phyloP scores from a whole-genome alignment of 1,140 invertebrate species.

The Scaptomyza graminum region DNA sequence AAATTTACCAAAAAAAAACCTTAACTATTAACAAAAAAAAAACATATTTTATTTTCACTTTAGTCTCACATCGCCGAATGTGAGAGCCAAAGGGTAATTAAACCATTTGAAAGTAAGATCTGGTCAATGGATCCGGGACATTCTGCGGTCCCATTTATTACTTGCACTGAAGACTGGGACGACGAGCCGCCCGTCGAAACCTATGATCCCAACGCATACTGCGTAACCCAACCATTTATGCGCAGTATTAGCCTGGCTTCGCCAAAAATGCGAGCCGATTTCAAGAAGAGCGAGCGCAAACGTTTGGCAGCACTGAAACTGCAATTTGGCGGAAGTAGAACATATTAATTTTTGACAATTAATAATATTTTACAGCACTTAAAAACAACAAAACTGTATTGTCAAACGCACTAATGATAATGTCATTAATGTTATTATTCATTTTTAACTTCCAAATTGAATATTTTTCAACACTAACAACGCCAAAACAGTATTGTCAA shows the following conservation, averaged over 20 bases:
- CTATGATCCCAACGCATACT: slow-evolving; percentile 2
- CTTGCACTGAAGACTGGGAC: slow-evolving; percentile 9
- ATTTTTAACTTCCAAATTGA: too few species aligned
- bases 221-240: background rate
- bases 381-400: too few species aligned
- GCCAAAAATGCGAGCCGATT: background rate
- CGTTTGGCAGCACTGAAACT: background rate
- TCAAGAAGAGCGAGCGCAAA: background rate
- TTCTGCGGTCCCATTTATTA: too few species aligned
- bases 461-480: too few species aligned
- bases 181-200: background rate
- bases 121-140: background rate
- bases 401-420: too few species aligned
- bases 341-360: too few species aligned
- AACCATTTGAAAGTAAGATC: background rate
- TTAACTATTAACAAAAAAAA: background rate
- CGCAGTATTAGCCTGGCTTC: background rate
- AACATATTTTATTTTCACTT: background rate
- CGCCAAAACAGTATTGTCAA: too few species aligned
- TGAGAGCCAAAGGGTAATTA: background rate
- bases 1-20: background rate
- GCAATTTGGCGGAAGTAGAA: too few species aligned
- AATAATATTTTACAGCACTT: too few species aligned
- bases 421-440: background rate
- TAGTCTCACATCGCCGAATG: background rate